Evolutionary conservation across 2,888 invertebrate genomes (phyloP).

Genomic region (Scaptomyza parva): DNA sequence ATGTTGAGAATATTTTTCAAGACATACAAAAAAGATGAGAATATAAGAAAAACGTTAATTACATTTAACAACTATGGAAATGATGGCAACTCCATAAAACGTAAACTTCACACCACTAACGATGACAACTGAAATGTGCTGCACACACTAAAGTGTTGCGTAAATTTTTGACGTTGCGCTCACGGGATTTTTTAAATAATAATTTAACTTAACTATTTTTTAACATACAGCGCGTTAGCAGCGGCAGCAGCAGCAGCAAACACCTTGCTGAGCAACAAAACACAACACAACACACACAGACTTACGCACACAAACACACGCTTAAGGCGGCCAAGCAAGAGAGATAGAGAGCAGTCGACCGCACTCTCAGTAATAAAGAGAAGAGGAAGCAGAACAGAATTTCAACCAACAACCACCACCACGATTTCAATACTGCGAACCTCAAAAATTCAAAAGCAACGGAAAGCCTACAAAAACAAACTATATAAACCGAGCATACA

Average conservation of each 20-base stretch:
- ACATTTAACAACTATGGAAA: conserved; percentile 48
- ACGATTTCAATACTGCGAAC: conserved; percentile 82
- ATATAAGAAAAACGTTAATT: conserved; percentile 59
- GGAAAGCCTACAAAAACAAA: conserved; percentile 78
- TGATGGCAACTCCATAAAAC: conserved; percentile 14
- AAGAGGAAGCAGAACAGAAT: conserved; percentile 58
- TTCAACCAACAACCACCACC: conserved; percentile 75
- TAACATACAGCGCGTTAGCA: conserved; percentile 44
- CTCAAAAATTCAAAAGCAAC: conserved; percentile 78
- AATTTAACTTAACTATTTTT: conserved; percentile 72
- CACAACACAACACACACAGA: conserved; percentile 28
- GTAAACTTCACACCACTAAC: conserved; percentile 6
- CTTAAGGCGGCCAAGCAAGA: conserved; percentile 25
- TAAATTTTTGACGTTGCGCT: conserved; percentile 34
- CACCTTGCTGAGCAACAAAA: conserved; percentile 63
- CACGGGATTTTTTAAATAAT: conserved; percentile 60
- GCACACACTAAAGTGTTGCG: conserved; percentile 25
- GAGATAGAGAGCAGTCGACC: conserved; percentile 32
- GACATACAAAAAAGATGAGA: conserved; percentile 46
- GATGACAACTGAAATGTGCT: conserved; percentile 8
- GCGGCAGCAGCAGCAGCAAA: conserved; percentile 30
- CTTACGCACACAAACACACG: conserved; percentile 26
- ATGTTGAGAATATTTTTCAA: conserved; percentile 78
- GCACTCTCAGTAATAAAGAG: conserved; percentile 43
- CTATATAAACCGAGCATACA: conserved; percentile 48